Conservation (phyloP, 1,140 invertebrate genomes). For the Bombus pascuorum region DNA sequence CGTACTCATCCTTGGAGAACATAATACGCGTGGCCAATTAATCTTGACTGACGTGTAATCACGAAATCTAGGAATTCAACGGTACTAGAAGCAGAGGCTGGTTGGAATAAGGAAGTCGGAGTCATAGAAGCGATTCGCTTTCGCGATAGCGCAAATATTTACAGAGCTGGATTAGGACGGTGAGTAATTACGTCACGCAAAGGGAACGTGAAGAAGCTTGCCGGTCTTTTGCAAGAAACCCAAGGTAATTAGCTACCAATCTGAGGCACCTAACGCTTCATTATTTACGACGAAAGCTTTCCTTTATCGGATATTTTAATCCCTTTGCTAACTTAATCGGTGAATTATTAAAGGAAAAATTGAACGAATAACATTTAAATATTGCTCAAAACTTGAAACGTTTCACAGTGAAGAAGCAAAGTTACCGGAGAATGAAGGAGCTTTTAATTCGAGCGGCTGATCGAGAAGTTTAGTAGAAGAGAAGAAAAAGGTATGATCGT, state of each 20-base stretch:
- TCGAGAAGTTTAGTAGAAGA: too few relatives aligned
- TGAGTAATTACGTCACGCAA: conserved; percentile 42
- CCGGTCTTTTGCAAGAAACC: not conserved
- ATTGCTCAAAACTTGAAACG: not conserved
- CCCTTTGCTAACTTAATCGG: not conserved
- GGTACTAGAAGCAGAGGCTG: not conserved
- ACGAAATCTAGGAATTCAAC: conserved; percentile 17
- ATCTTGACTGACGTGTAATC: conserved; percentile 26
- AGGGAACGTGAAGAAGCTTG: conserved; percentile 23
- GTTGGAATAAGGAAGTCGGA: conserved; percentile 20
- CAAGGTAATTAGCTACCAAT: conserved; percentile 9
- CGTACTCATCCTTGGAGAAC: not conserved
- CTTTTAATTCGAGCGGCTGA: too few relatives aligned
- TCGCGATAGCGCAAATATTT: conserved; percentile 30
- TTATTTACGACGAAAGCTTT: conserved; percentile 1
- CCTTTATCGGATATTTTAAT: not conserved
- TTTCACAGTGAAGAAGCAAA: too few relatives aligned
- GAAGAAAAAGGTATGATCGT: too few relatives aligned
- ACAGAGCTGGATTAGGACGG: conserved; percentile 28
- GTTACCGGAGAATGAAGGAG: too few relatives aligned
- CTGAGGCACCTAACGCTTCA: not conserved
- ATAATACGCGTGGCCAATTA: conserved; percentile 15
- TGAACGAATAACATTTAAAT: not conserved
- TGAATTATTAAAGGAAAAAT: not conserved
- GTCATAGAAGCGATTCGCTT: not conserved